Conservation (phyloP, 2,797 vertebrate species). For the Acrossocheilus fasciatus region DNA sequence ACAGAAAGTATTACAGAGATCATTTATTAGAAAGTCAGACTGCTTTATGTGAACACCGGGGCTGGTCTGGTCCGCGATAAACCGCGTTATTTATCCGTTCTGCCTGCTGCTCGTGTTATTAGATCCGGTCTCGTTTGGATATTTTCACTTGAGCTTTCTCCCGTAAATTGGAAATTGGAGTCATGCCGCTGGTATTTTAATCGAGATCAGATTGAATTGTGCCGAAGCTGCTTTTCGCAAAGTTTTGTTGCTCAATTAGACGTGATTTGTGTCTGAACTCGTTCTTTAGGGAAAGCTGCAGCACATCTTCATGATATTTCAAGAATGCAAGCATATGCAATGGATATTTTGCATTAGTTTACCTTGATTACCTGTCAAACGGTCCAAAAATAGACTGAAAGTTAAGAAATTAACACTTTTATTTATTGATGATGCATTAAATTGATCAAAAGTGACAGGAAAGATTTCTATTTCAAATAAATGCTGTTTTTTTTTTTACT, state of each 20-base stretch:
- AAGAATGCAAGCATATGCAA: background rate
- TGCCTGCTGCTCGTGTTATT: constrained; percentile 74
- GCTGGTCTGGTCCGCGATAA: constrained; percentile 71
- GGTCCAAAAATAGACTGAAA: background rate
- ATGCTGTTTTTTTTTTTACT: background rate
- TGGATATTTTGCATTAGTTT: background rate
- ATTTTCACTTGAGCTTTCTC: constrained; percentile 72
- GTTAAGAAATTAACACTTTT: background rate
- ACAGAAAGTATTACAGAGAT: constrained; percentile 75
- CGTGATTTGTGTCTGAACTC: background rate
- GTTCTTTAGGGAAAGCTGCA: background rate
- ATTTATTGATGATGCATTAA: background rate
- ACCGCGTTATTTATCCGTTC: constrained; percentile 80
- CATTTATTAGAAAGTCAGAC: constrained; percentile 69
- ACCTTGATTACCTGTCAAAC: background rate
- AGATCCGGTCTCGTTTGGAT: constrained; percentile 75
- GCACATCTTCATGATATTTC: background rate
- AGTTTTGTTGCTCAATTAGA: constrained; percentile 8
- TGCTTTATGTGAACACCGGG: constrained; percentile 63
- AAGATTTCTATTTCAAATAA: no score
- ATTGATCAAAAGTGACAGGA: background rate
- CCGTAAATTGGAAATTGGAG: constrained; percentile 78
- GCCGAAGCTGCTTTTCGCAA: constrained; percentile 60
- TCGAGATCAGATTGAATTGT: constrained; percentile 73
- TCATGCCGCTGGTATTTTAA: constrained; percentile 65